Conservation (phyloP, 2,888 invertebrate genomes). For the Augiades crinisus region DNA sequence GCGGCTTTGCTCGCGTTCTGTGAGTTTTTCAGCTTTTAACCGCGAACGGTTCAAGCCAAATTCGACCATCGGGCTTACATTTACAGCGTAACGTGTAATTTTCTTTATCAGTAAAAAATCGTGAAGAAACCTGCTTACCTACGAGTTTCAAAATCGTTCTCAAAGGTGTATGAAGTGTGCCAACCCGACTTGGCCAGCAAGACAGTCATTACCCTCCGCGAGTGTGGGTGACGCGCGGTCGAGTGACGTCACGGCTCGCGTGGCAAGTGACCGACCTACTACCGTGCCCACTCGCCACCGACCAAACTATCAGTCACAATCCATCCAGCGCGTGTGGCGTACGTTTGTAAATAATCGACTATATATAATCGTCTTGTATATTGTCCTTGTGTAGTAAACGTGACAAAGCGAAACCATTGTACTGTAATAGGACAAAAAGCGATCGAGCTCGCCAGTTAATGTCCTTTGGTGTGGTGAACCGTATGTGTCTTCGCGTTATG, state of each 20-base stretch:
- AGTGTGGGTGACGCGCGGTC: conserved; percentile 36
- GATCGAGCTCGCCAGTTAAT: too few species aligned
- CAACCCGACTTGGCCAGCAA: conserved; percentile 28
- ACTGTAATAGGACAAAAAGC: too few species aligned
- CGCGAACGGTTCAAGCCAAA: too few species aligned
- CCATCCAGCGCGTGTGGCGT: conserved; percentile 23
- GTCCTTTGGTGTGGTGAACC: not conserved
- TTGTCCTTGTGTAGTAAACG: not conserved
- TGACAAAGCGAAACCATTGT: too few species aligned
- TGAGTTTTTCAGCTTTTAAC: too few species aligned
- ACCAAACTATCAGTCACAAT: conserved; percentile 26
- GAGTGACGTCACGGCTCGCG: conserved; percentile 49
- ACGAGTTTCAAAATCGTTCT: too few species aligned
- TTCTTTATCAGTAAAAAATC: too few species aligned
- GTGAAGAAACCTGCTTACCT: too few species aligned
- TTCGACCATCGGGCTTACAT: too few species aligned
- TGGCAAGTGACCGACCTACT: conserved; percentile 32
- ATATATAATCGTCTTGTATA: not conserved
- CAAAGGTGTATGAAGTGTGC: too few species aligned
- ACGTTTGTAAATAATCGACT: conserved; percentile 18
- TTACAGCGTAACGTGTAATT: too few species aligned
- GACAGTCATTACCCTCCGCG: conserved; percentile 33
- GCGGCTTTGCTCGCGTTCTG: not conserved
- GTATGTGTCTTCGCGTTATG: conserved; percentile 25
- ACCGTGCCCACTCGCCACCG: conserved; percentile 6